These are phyloP conservation scores for Calypte anna DNA, from an alignment of 2,113 vertebrate genomes.

Conservation along the genomic window DNA sequence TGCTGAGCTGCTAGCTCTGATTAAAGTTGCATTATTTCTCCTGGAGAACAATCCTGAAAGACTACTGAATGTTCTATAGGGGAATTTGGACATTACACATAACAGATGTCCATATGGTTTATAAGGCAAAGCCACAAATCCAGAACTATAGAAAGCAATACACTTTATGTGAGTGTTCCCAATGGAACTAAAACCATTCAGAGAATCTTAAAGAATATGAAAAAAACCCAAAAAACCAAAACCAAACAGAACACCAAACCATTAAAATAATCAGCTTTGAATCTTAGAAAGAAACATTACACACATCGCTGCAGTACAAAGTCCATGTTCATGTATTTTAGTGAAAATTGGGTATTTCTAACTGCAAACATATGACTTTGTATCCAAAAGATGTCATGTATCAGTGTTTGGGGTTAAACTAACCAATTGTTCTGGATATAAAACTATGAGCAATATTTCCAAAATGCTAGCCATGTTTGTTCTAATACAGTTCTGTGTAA, in stretches of 20 bases:
- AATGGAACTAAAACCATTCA: background rate
- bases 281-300: background rate
- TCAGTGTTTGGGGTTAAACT: background rate
- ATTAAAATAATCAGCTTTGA: background rate
- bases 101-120: background rate
- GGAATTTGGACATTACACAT: background rate
- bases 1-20: background rate
- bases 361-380: background rate
- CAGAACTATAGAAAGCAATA: background rate
- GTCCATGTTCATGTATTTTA: background rate
- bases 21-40: background rate
- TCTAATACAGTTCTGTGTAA: background rate
- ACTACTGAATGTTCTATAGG: background rate
- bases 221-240: background rate
- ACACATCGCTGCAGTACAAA: background rate
- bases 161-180: background rate
- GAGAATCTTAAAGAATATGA: background rate
- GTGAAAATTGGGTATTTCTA: background rate
- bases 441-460: background rate
- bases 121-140: background rate
- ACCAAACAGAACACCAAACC: no score
- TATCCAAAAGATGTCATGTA: background rate
- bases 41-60: background rate
- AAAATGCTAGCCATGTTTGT: background rate
- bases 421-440: background rate